Percentiles rank a stretch among this genome's conserved stretches.
Conservation (phyloP, 2,888 invertebrate species). For the Drosophila buzzatii region DNA sequence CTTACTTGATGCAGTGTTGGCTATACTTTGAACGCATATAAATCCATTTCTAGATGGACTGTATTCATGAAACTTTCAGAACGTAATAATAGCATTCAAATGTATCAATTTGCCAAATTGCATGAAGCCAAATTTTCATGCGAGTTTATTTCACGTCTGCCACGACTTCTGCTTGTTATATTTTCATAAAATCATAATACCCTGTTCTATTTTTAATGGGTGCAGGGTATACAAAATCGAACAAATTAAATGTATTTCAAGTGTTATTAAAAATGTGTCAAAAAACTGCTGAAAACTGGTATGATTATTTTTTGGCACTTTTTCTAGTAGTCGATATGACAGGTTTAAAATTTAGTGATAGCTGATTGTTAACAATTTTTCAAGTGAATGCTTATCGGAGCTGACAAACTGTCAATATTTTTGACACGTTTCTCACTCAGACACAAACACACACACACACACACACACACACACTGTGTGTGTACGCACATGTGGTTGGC, state of each 20-base stretch:
- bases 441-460: constrained; percentile 9
- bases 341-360: constrained; percentile 50
- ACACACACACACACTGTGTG: constrained; percentile 7
- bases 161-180: no score
- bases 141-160: no score
- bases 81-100: no score
- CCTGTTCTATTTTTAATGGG: no score
- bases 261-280: constrained; percentile 31
- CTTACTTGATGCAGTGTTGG: no score
- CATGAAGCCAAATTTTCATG: no score
- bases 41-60: no score
- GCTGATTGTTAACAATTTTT: constrained; percentile 52
- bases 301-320: constrained; percentile 38
- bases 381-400: constrained; percentile 63
- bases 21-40: no score
- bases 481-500: constrained; percentile 3
- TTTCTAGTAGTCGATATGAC: constrained; percentile 19
- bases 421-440: constrained; percentile 51
- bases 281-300: constrained; percentile 63
- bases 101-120: no score
- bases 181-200: no score
- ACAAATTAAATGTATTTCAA: constrained; percentile 28
- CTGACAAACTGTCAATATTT: constrained; percentile 64
- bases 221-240: no score
- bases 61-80: no score